phyloP scores from a whole-genome alignment of 2,888 invertebrate species.

The Microplitis manilae region DNA sequence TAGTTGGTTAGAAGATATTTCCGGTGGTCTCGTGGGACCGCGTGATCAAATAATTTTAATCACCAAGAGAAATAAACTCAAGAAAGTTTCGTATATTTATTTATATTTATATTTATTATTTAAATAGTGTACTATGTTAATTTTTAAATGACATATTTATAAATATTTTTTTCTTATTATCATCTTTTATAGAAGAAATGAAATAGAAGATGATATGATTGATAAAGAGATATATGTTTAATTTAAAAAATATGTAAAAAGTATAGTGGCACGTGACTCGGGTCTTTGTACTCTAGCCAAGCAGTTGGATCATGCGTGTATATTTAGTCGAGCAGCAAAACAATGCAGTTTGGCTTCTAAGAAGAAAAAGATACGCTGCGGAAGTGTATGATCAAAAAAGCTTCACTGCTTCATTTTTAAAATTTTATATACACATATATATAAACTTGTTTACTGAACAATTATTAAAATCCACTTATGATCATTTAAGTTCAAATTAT shows the following conservation, averaged over 20 bases:
- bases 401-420: conserved; percentile 12
- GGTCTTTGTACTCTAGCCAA: conserved; percentile 56
- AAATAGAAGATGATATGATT: conserved; percentile 8
- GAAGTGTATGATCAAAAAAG: conserved; percentile 42
- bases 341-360: conserved; percentile 66
- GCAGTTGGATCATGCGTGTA: conserved; percentile 64
- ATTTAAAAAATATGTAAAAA: conserved; percentile 33
- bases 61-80: neutral
- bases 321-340: conserved; percentile 66
- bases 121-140: neutral
- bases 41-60: conserved; percentile 22
- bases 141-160: neutral
- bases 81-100: neutral
- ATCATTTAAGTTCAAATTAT: neutral
- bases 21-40: conserved; percentile 12
- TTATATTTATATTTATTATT: neutral
- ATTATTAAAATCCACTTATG: neutral
- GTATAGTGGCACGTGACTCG: conserved; percentile 62
- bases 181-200: no score
- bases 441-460: no score
- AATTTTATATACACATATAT: no score
- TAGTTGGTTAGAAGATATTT: conserved; percentile 26
- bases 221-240: conserved; percentile 11
- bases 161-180: neutral
- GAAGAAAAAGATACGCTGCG: conserved; percentile 55